Base-by-base conservation (phyloP, 2,888 invertebrate genomes). In the Venusia cambrica region DNA sequence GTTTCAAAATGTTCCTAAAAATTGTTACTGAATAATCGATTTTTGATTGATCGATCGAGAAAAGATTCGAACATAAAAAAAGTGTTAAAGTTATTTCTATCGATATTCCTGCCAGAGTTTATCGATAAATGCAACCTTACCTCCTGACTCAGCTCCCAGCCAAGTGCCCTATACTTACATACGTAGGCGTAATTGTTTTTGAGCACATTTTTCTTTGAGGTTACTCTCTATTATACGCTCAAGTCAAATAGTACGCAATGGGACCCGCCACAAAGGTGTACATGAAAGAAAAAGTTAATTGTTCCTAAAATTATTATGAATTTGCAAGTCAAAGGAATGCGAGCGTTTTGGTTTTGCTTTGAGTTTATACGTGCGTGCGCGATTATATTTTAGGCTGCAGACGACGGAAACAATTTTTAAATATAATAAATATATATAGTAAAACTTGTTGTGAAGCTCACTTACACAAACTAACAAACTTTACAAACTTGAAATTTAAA, bases 201-300 rank as follows among this genome's bases (percentile, higher is more conserved):
- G 75, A 85, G 85, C 78, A 81, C 80, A 87, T 85, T 85, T 85
- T 87, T 85, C 87, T 87, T 87, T 87, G 87, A 87, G 81, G 84
- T 87, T 79, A 87, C 80, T 84, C 80, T 78, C 83, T 85, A 85
- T 84, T 85, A 87, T 67, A 72, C 64, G 70, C 80, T 85, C 71
- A 78, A 78, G 78, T 72, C 65, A 80, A 87, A 87, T 87, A 77
- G 80, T 70, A 73, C 72, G 83, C 77, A 43, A 28, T 32, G 37
- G 34, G 30, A 43, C 33, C 36, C 8, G 32, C 74, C 73, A 72
- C 80, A 84, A 84, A 84, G 80, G 80, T 77, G 77, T 73, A 71
- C 60, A 73, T 78, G 70, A 79, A 79, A 77, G 77, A 43, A 61
- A 19, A 54, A 53, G 57, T 67, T 84, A 85, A 87, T 87, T 87